These are phyloP conservation scores for Chascanopsetta lugubris DNA, from an alignment of 2,113 vertebrate species.

Conservation along the genomic window DNA sequence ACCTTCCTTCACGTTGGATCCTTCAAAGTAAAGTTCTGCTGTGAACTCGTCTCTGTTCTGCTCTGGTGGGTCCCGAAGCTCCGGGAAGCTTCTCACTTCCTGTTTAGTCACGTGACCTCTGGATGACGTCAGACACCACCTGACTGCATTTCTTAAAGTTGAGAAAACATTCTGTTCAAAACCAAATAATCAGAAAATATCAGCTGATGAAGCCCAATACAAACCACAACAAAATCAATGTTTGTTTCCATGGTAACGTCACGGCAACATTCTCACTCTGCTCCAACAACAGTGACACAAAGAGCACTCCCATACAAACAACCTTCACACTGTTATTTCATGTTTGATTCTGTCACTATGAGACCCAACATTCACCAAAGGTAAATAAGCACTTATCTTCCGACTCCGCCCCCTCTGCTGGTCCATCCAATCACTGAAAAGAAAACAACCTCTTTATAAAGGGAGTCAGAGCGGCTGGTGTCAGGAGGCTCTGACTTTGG, in stretches of 20 bases:
- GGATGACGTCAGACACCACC: not conserved
- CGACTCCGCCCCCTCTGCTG: not conserved
- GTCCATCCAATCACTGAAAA: not conserved
- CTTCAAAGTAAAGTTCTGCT: conserved; percentile 32
- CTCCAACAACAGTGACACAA: too few species aligned
- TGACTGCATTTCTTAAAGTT: not conserved
- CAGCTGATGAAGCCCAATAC: too few species aligned
- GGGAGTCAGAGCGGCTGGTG: not conserved
- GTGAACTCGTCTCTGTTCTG: not conserved
- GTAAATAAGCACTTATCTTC: not conserved
- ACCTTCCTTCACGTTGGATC: conserved; percentile 51
- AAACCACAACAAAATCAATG: too few species aligned
- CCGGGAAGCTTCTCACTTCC: conserved; percentile 19
- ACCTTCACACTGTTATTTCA: too few species aligned
- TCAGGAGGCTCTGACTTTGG: not conserved
- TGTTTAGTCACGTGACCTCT: conserved; percentile 40
- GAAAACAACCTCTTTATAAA: not conserved
- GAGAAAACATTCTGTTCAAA: not conserved
- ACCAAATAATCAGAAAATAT: too few species aligned
- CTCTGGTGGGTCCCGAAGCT: not conserved
- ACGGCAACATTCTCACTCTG: too few species aligned
- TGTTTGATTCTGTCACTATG: not conserved
- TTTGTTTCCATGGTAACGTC: too few species aligned
- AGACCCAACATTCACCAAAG: not conserved
- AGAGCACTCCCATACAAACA: too few species aligned